Conservation (phyloP, 2,797 vertebrate genomes). For the Ptychadena robeensis region DNA sequence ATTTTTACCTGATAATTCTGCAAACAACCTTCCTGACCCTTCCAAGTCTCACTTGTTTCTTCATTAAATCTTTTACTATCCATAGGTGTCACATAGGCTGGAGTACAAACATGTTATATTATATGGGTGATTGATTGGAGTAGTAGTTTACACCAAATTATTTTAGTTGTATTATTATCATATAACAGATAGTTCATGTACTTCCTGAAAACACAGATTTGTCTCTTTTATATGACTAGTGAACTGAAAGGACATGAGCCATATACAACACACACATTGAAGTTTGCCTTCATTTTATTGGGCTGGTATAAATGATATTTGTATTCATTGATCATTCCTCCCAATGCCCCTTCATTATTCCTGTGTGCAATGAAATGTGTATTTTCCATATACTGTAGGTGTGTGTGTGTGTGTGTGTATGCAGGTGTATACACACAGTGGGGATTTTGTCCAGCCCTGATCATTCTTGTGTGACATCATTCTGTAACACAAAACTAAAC, state of each 20-base stretch:
- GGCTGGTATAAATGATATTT: too few relatives aligned
- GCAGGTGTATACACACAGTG: not conserved
- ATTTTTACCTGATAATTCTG: not conserved
- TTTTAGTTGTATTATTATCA: too few relatives aligned
- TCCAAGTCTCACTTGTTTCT: not conserved
- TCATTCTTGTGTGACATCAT: constrained; percentile 39
- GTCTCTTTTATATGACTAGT: too few relatives aligned
- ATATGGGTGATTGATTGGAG: too few relatives aligned
- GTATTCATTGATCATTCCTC: too few relatives aligned
- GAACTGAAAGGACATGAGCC: too few relatives aligned
- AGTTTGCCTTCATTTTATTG: not conserved
- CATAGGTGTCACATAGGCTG: not conserved
- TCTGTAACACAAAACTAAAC: constrained; percentile 25
- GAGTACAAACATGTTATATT: not conserved
- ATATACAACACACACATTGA: not conserved
- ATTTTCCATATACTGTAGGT: not conserved
- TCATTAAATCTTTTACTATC: not conserved
- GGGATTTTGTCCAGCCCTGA: constrained; percentile 2
- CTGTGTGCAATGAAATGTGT: too few relatives aligned
- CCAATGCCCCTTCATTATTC: too few relatives aligned
- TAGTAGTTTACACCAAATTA: not conserved
- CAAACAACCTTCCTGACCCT: too few relatives aligned
- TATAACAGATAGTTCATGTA: not conserved
- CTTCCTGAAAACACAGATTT: too few relatives aligned
- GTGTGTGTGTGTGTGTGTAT: not conserved